phyloP scores from a whole-genome alignment of 2,113 vertebrate species.

The Phalacrocorax aristotelis region DNA sequence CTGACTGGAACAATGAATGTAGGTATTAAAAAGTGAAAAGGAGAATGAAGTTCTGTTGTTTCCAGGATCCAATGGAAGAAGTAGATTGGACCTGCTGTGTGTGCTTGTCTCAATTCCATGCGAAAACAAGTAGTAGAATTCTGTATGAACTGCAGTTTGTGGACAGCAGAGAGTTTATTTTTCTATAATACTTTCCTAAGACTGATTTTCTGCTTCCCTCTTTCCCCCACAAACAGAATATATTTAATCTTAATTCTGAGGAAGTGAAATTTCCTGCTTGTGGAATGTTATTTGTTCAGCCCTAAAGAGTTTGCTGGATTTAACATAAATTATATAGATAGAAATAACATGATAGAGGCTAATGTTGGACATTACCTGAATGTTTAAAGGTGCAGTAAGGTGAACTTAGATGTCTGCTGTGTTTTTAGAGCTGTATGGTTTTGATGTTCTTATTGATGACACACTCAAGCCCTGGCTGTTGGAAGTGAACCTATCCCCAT shows the following conservation, averaged over 20 bases:
- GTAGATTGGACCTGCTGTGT: neutral
- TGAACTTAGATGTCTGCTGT: constrained; percentile 12
- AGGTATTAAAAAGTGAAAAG: neutral
- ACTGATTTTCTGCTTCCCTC: neutral
- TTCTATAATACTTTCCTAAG: neutral
- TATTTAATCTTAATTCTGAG: neutral
- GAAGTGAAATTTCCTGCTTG: neutral
- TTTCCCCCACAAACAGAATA: neutral
- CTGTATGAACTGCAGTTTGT: neutral
- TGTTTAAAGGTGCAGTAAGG: neutral
- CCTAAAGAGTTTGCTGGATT: neutral
- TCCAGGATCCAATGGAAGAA: neutral
- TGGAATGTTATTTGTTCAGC: neutral
- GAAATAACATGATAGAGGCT: neutral
- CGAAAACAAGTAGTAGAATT: neutral
- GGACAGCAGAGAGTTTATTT: neutral
- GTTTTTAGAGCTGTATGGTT: constrained; percentile 92
- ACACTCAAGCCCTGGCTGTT: constrained; percentile 96
- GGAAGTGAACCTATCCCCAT: constrained; percentile 97
- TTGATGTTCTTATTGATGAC: constrained; percentile 96
- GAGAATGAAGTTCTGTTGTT: neutral
- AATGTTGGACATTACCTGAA: neutral
- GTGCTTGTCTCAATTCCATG: neutral
- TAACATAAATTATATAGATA: neutral
- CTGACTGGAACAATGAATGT: neutral